A percentile compares a stretch with the other conserved stretches of the same genome.
phyloP scores from a whole-genome alignment of 2,113 vertebrate species.

The Eulacestoma nigropectus region DNA sequence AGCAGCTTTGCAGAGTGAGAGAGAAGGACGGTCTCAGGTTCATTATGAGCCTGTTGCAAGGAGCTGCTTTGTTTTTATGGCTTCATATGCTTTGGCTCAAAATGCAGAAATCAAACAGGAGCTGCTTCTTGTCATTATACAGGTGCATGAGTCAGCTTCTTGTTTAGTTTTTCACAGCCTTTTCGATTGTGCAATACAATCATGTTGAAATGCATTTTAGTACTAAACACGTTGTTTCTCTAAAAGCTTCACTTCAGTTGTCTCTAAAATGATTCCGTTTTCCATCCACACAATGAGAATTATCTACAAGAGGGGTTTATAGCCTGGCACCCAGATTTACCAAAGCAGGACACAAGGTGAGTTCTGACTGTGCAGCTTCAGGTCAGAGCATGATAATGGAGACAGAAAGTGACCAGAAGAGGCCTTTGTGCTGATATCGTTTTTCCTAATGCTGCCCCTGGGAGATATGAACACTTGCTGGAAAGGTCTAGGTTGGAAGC shows the following conservation, averaged over 20 bases:
- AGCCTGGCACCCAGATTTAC: not conserved
- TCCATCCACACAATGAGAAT: not conserved
- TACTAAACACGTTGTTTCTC: not conserved
- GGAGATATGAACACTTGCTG: not conserved
- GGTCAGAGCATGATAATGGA: not conserved
- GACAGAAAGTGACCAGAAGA: not conserved
- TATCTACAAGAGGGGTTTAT: not conserved
- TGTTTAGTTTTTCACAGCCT: conserved; percentile 34
- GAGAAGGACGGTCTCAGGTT: not conserved
- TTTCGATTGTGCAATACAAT: conserved; percentile 38
- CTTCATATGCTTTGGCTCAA: conserved; percentile 15
- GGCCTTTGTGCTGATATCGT: not conserved
- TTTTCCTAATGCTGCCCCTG: not conserved
- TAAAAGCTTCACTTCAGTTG: not conserved
- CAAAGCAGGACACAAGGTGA: not conserved
- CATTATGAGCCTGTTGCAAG: conserved; percentile 11
- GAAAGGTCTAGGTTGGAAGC: not conserved
- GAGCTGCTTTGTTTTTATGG: conserved; percentile 37
- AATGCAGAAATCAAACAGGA: conserved; percentile 28
- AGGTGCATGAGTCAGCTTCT: conserved; percentile 56
- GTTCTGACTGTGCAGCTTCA: not conserved
- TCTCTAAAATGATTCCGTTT: not conserved
- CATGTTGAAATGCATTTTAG: conserved; percentile 24
- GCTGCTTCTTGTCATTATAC: conserved; percentile 34
- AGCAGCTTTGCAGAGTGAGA: not conserved